A percentile compares a stretch with the other conserved stretches of the same genome.
Conservation (phyloP, 30 jellyfish, hydroid and myxozoan genomes). For the Mastigias papua region DNA sequence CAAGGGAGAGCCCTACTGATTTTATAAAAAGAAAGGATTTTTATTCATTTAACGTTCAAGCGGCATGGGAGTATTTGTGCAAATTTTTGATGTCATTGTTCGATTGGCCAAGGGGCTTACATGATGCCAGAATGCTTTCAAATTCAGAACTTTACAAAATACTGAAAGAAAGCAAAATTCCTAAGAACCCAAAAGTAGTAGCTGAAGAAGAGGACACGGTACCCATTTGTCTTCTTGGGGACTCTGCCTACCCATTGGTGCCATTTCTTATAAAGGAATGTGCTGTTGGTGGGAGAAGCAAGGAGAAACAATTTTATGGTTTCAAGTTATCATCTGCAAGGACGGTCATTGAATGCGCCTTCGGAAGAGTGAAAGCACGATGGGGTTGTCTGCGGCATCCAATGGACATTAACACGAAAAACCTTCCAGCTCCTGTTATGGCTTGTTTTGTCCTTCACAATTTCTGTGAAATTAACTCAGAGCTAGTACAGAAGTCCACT, state of each 20-base stretch:
- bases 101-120: conserved; percentile 33
- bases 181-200: conserved; percentile 6
- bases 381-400: conserved; percentile 35
- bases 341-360: conserved; percentile 60
- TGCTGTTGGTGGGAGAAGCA: conserved; percentile 4
- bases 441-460: conserved; percentile 71
- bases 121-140: conserved; percentile 68
- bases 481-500: too few relatives aligned
- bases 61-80: neutral
- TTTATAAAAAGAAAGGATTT: neutral
- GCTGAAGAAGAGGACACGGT: conserved; percentile 40
- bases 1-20: neutral
- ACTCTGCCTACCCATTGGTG: conserved; percentile 64
- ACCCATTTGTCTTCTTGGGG: conserved; percentile 43
- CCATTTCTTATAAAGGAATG: conserved; percentile 25
- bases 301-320: conserved; percentile 44
- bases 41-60: neutral
- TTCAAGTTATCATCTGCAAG: conserved; percentile 38
- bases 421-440: conserved; percentile 22
- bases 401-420: conserved; percentile 15
- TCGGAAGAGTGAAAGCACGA: conserved; percentile 76
- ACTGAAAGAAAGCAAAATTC: conserved; percentile 33
- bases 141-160: conserved; percentile 4
- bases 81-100: neutral
- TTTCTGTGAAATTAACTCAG: conserved; percentile 34